A percentile compares a stretch with the other conserved stretches of the same genome.
These are phyloP conservation scores for Avahi laniger DNA, from an alignment of 2,797 vertebrate genomes.

Conservation along the genomic window DNA sequence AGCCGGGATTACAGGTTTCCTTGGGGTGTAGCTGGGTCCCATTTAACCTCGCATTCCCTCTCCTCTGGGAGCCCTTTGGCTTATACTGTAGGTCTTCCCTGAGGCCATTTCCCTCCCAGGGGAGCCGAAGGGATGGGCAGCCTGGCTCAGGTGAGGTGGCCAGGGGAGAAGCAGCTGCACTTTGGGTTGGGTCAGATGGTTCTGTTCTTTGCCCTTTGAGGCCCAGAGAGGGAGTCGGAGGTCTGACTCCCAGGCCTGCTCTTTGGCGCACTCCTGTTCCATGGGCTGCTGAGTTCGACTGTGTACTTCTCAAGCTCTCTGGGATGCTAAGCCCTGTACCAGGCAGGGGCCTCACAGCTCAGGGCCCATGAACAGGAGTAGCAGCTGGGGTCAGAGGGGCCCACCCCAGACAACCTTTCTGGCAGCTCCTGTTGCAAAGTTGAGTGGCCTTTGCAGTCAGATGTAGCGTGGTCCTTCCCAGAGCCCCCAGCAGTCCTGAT, in stretches of 20 bases:
- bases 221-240: background rate
- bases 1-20: background rate
- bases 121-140: background rate
- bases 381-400: background rate
- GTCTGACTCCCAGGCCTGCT: background rate
- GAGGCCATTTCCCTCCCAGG: background rate
- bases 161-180: background rate
- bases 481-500: background rate
- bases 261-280: background rate
- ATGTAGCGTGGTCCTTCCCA: background rate
- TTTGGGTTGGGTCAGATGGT: background rate
- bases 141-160: background rate
- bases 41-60: background rate
- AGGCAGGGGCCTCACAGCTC: background rate
- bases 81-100: background rate
- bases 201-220: background rate
- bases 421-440: background rate
- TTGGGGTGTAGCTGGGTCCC: background rate
- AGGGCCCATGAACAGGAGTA: background rate
- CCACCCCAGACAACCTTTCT: background rate
- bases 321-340: background rate
- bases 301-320: background rate
- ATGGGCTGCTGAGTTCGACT: background rate
- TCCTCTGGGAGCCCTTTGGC: background rate
- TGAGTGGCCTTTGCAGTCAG: background rate